Conservation (phyloP, 2,113 vertebrate genomes). For the Syrmaticus mikado region DNA sequence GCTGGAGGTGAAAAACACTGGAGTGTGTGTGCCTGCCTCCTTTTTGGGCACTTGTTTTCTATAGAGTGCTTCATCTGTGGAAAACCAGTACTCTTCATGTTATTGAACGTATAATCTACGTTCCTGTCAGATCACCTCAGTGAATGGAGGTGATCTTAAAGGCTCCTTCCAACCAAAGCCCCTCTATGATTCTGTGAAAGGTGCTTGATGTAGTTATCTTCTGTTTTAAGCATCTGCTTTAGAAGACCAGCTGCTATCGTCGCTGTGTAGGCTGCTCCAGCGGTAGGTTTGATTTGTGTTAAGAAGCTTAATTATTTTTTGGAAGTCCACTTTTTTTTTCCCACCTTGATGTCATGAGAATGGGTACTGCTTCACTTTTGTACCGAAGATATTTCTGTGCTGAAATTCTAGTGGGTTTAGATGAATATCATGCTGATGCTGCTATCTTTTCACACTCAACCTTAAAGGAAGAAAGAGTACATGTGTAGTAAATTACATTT, state of each 20-base stretch:
- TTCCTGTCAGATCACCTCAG: background rate
- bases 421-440: background rate
- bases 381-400: background rate
- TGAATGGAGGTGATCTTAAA: background rate
- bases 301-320: background rate
- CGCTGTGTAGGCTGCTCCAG: background rate
- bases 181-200: background rate
- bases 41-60: background rate
- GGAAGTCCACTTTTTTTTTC: background rate
- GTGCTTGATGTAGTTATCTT: background rate
- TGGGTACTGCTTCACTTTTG: background rate
- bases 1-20: background rate
- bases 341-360: background rate
- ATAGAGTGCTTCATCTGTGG: background rate
- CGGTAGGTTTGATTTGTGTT: background rate
- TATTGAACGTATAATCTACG: background rate
- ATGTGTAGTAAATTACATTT: background rate
- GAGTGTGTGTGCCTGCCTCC: background rate
- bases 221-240: background rate
- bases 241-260: background rate
- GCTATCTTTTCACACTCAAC: background rate
- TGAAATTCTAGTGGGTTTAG: background rate
- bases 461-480: background rate
- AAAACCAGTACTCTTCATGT: background rate
- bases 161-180: no score